Conservation (phyloP, 2,113 vertebrate species). For the Cryptotis parvus region DNA sequence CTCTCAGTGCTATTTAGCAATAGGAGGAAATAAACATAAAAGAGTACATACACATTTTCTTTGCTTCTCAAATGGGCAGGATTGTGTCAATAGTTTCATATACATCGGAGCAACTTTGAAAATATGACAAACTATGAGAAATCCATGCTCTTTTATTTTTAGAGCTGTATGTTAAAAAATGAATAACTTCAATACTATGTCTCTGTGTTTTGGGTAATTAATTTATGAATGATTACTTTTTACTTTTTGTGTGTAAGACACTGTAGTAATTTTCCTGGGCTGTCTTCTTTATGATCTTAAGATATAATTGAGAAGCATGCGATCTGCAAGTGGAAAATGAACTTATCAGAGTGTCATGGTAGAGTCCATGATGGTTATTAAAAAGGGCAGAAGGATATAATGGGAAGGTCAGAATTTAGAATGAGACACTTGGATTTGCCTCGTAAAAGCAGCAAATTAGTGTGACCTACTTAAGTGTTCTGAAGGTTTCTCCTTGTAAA, state of each 20-base stretch:
- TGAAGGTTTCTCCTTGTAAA: neutral
- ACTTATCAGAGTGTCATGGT: neutral
- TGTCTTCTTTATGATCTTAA: neutral
- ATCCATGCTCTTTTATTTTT: neutral
- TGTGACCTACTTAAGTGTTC: neutral
- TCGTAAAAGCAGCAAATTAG: neutral
- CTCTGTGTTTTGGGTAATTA: neutral
- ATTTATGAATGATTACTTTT: neutral
- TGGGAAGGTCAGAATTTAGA: neutral
- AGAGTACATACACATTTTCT: too few species aligned
- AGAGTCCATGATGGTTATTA: neutral
- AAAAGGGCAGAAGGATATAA: neutral
- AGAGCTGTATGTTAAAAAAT: neutral
- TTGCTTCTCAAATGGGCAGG: fast-evolving
- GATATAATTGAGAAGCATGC: neutral
- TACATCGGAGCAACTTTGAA: neutral
- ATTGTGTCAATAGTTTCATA: neutral
- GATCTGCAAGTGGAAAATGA: neutral
- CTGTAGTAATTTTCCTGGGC: neutral
- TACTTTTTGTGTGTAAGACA: neutral
- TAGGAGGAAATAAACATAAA: neutral
- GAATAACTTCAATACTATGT: neutral
- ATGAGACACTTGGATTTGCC: neutral
- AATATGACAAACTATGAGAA: neutral
- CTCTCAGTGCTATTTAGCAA: too few species aligned